Evolutionary conservation across 2,888 invertebrate species (phyloP).

Genomic region (Acanthococcus lagerstroemiae): DNA sequence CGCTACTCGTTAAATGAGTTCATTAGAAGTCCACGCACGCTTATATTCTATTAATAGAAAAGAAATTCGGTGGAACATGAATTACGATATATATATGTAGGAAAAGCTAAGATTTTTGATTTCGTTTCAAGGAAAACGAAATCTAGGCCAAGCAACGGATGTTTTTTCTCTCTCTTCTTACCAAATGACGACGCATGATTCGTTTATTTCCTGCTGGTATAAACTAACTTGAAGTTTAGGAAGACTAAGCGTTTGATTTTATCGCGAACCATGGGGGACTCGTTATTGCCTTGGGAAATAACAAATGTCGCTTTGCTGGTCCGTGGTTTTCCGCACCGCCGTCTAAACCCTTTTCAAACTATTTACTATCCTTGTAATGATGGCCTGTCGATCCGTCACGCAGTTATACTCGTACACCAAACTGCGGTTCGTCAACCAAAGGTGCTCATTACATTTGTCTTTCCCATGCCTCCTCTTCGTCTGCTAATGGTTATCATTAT

Average conservation of each 20-base stretch:
- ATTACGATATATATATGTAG: too few species aligned
- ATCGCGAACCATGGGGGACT: conserved; percentile 18
- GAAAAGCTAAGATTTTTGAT: too few species aligned
- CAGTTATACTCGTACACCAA: background rate
- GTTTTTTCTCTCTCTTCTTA: too few species aligned
- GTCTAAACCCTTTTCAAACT: conserved; percentile 23
- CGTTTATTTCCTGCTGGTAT: background rate
- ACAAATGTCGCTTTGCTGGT: conserved; percentile 18
- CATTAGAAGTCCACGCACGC: too few species aligned
- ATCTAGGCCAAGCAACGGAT: too few species aligned
- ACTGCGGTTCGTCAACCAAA: background rate
- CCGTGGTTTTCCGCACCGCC: conserved; percentile 13
- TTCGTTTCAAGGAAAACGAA: too few species aligned
- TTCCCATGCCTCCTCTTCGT: too few species aligned
- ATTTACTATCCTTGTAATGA: conserved; percentile 22
- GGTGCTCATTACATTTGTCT: background rate
- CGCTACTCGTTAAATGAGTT: too few species aligned
- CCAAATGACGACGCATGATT: too few species aligned
- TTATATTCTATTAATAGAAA: too few species aligned
- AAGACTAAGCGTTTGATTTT: conserved; percentile 17
- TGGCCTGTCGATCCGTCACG: conserved; percentile 17
- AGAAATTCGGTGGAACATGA: too few species aligned
- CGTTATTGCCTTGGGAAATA: conserved; percentile 25
- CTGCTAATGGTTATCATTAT: too few species aligned
- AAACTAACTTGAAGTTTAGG: background rate